Conservation (phyloP, 2,797 vertebrate species). For the Okamejei kenojei region DNA sequence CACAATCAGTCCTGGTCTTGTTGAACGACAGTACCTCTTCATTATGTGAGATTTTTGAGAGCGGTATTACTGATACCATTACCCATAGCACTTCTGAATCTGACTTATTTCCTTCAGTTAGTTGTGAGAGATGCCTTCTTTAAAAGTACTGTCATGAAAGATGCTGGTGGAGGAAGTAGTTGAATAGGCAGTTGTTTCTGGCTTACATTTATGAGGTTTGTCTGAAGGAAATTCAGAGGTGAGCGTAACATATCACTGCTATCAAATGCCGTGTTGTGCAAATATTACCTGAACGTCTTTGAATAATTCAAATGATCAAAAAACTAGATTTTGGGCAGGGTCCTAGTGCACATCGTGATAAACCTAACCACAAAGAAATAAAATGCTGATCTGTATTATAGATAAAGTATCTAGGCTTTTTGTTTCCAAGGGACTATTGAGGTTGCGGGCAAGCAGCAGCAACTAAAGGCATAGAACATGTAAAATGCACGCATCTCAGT, state of each 20-base stretch:
- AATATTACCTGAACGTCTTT: background rate
- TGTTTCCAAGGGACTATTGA: background rate
- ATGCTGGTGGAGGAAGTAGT: conserved; percentile 44
- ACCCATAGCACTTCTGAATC: conserved; percentile 40
- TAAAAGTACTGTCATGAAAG: conserved; percentile 45
- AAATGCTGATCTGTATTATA: background rate
- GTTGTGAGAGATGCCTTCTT: conserved; percentile 42
- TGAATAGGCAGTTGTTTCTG: conserved; percentile 39
- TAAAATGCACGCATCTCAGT: background rate
- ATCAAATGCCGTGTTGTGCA: conserved; percentile 31
- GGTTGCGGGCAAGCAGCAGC: background rate
- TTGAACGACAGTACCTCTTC: too few relatives aligned
- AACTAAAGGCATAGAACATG: background rate
- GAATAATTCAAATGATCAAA: background rate
- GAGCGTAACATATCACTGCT: conserved; percentile 44
- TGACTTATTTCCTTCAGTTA: conserved; percentile 42
- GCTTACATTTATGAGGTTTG: conserved; percentile 38
- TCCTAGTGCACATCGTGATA: background rate
- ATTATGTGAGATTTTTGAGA: background rate
- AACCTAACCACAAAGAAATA: background rate
- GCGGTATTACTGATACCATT: conserved; percentile 42
- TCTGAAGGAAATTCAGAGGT: conserved; percentile 38
- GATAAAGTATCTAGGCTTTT: background rate
- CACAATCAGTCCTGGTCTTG: too few relatives aligned
- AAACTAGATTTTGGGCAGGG: conserved; percentile 1